Base-by-base conservation (phyloP, 2,797 vertebrate genomes). In the Chromobotia macracanthus region DNA sequence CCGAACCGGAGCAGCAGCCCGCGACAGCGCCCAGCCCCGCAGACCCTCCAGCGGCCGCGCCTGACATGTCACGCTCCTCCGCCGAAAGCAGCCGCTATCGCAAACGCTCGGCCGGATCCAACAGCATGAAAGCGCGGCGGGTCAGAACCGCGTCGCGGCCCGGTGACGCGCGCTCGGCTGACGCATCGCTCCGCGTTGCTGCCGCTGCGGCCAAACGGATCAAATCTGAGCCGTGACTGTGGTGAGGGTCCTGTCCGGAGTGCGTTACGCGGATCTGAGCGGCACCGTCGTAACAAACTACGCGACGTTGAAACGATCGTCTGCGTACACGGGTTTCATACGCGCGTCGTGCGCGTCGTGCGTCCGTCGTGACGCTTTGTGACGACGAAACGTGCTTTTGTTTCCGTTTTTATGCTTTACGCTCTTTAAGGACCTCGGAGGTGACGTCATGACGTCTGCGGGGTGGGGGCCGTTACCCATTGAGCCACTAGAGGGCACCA, bases 21-120 rank as follows among this genome's bases (percentile, higher is more conserved):
- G 92, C 88, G 50, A 90, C 88, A 84, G 91, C 91, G 85, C 92
- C 88, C 60, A 87, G 81, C 84, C 90, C 90, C 80, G 93, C 90
- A 86, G 94, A 91, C 87, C 89, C 92, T 82, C 90, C 93, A 48
- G 88, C 89, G 81, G 91, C 92, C 86, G 90, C 92, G 86, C 81
- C 92, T 75, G 93, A 94, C 93, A 95, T 95, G 75, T 80, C 78
- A 80, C 75, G 78, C 53, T 84, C 86, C 28, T 83, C 86, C 41
- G 81, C 89, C 72, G 63, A 83, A 76, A 75, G 50, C 71, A 80
- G 87, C 68, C 80, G 68, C 84, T n/a, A 56, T 11, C 83, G 75
- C 2, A 56, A 64, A 77, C 31, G 51, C 44, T 44, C 11, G 41
- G 41, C 15, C 48, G 65, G 67, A 72, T 65, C 23, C 46, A 60